Conservation (phyloP, 2,888 invertebrate genomes). For the Brenthis ino region DNA sequence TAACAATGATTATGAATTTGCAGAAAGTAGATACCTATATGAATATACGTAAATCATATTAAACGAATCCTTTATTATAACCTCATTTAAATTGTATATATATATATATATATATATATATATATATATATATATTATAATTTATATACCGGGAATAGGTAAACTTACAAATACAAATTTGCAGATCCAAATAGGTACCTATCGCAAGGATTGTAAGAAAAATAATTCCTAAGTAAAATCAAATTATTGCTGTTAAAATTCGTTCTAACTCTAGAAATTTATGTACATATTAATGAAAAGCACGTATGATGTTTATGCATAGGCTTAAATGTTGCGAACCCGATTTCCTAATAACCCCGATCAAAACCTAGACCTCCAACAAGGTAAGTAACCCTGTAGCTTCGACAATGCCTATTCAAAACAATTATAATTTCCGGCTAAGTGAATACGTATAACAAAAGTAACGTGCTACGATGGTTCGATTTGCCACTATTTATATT, state of each 20-base stretch:
- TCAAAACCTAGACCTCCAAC: slow-evolving; percentile 47
- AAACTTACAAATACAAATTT: no score
- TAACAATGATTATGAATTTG: no score
- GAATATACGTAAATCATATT: neutral
- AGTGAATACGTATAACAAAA: slow-evolving; percentile 56
- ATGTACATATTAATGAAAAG: neutral
- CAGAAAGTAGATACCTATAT: no score
- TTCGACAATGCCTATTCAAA: slow-evolving; percentile 63
- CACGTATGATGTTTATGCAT: neutral
- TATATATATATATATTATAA: no score
- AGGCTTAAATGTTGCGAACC: neutral
- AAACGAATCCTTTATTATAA: no score
- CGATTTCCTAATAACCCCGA: slow-evolving; percentile 27
- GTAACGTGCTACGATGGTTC: slow-evolving; percentile 60
- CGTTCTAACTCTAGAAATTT: neutral
- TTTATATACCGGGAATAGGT: no score
- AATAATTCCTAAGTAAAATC: neutral
- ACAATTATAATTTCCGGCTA: slow-evolving; percentile 72
- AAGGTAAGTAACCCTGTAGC: slow-evolving; percentile 64
- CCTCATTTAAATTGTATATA: no score
- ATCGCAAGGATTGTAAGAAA: neutral
- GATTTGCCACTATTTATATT: slow-evolving; percentile 70
- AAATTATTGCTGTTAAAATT: neutral
- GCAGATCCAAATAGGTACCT: no score
- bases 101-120: no score